phyloP scores from a whole-genome alignment of 2,113 vertebrate species.

The Bostrychus sinensis region DNA sequence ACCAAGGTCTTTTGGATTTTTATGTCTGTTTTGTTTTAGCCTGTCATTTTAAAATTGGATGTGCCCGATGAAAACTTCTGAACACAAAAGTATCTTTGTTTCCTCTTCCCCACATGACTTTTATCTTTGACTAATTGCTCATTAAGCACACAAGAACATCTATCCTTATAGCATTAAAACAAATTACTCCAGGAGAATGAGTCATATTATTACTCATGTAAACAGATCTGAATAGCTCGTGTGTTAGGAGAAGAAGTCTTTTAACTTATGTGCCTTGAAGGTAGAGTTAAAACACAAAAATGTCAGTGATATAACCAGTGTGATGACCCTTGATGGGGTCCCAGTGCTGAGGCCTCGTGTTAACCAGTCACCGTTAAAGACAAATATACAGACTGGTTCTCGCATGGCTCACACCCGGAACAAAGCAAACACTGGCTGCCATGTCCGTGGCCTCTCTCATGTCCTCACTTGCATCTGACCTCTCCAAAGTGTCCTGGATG shows the following conservation, averaged over 20 bases:
- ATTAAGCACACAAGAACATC: constrained; percentile 15
- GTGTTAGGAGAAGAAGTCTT: constrained; percentile 25
- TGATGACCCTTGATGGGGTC: constrained; percentile 25
- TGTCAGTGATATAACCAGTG: constrained; percentile 25
- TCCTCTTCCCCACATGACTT: constrained; percentile 36
- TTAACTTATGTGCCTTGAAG: constrained; percentile 12
- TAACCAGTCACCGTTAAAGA: constrained; percentile 36
- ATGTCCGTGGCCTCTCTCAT: constrained; percentile 49
- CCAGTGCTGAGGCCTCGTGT: constrained; percentile 15
- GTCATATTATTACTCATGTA: constrained; percentile 33
- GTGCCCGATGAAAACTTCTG: constrained; percentile 27
- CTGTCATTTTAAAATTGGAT: constrained; percentile 29
- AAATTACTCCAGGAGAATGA: constrained; percentile 27
- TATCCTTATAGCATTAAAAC: constrained; percentile 8
- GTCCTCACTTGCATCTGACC: constrained; percentile 43
- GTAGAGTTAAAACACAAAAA: constrained; percentile 7
- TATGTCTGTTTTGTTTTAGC: constrained; percentile 15
- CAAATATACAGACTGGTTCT: constrained; percentile 53
- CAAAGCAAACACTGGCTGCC: constrained; percentile 51
- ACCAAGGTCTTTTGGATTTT: constrained; percentile 25
- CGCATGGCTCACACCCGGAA: constrained; percentile 38
- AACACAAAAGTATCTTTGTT: constrained; percentile 41
- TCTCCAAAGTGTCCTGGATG: constrained; percentile 41
- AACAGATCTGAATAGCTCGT: constrained; percentile 34
- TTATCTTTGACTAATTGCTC: constrained; percentile 33